Conservation (phyloP, 1,140 invertebrate genomes). For the Helicoverpa armigera region DNA sequence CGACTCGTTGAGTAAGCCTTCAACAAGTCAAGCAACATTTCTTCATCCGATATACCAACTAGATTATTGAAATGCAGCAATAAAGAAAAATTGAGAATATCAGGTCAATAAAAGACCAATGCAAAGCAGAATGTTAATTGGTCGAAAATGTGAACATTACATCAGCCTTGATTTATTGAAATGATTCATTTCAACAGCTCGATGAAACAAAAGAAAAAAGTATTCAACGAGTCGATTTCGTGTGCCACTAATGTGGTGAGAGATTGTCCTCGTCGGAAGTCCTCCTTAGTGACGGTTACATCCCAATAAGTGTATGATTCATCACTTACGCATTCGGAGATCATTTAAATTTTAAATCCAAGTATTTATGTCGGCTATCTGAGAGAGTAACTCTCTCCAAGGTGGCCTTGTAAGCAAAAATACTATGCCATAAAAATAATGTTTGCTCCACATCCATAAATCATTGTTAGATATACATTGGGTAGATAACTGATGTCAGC, state of each 20-base stretch:
- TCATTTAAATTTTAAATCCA: slow-evolving; percentile 58
- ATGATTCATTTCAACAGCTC: slow-evolving; percentile 6
- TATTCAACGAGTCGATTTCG: background rate
- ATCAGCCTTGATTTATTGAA: background rate
- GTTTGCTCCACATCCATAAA: slow-evolving; percentile 4
- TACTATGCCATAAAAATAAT: slow-evolving; percentile 1
- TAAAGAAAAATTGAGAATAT: slow-evolving; percentile 48
- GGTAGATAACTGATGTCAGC: slow-evolving; percentile 53
- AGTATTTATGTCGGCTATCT: slow-evolving; percentile 35
- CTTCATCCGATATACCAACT: slow-evolving; percentile 7
- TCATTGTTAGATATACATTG: slow-evolving; percentile 44
- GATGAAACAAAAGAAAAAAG: background rate
- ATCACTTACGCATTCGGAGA: slow-evolving; percentile 50
- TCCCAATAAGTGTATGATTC: slow-evolving; percentile 52
- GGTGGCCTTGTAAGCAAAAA: slow-evolving; percentile 24
- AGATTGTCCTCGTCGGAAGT: slow-evolving; percentile 43
- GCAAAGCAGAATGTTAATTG: slow-evolving; percentile 12
- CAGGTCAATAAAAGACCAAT: slow-evolving; percentile 20
- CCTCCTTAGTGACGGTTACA: slow-evolving; percentile 43
- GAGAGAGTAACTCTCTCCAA: slow-evolving; percentile 15
- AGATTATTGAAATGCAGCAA: slow-evolving; percentile 39
- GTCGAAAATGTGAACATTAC: background rate
- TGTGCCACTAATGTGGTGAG: slow-evolving; percentile 20
- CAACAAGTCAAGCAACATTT: slow-evolving; percentile 47
- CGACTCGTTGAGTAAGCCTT: slow-evolving; percentile 45